Evolutionary conservation across 2,113 vertebrate species (phyloP).

Genomic region (Montifringilla adamsi): DNA sequence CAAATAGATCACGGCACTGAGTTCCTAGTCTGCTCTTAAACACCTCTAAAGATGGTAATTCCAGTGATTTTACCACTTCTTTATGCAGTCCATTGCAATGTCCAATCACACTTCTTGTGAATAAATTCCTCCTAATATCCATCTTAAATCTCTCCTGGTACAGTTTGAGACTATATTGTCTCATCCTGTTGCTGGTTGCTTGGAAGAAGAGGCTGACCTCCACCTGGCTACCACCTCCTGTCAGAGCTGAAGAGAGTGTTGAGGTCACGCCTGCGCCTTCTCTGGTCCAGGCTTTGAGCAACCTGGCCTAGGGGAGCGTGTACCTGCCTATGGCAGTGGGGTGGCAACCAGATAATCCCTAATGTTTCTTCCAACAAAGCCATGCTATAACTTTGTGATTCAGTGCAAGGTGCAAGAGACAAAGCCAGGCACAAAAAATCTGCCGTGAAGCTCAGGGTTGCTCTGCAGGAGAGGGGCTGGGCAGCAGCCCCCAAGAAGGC

Average conservation of each 20-base stretch:
- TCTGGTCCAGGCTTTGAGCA: neutral
- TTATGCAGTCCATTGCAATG: accelerated
- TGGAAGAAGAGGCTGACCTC: neutral
- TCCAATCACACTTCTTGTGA: neutral
- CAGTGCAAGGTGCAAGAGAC: neutral
- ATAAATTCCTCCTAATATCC: neutral
- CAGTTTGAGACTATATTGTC: neutral
- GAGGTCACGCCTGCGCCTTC: neutral
- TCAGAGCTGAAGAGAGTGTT: too few relatives aligned
- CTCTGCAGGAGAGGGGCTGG: neutral
- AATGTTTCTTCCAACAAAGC: neutral
- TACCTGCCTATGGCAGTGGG: neutral
- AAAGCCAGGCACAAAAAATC: neutral
- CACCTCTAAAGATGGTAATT: neutral
- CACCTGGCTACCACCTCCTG: neutral
- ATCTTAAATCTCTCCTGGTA: neutral
- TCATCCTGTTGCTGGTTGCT: neutral
- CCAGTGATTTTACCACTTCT: neutral
- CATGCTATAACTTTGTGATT: neutral
- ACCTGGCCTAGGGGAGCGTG: neutral
- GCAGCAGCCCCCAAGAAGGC: accelerated
- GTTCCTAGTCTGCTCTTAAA: neutral
- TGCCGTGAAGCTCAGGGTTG: accelerated
- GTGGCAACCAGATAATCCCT: neutral
- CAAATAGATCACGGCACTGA: neutral